Evolutionary conservation across 2,113 vertebrate genomes (phyloP), one percentile per base, ranked within the genome.

Genomic region (Upupa epops): DNA sequence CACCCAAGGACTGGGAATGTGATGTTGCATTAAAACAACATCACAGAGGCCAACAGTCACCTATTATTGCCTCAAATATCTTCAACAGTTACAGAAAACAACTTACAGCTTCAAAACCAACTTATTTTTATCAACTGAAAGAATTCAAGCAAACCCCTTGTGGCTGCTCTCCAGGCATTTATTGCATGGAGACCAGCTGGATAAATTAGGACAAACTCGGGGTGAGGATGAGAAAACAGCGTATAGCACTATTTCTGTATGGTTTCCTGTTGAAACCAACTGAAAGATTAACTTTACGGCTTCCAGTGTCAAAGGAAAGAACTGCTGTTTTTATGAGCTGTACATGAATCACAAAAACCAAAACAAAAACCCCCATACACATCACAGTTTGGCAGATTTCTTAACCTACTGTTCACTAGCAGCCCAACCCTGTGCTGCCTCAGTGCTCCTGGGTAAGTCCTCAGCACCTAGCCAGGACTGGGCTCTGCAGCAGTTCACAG

Each of bases 91-190:
- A 83, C 24, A 92, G 71, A 89, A 93, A 91, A 91, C 69, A 86
- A 82, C 91, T 93, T 92, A 91, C 69, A 86, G 78, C 91, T 93
- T 93, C 87, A 91, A 92, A 88, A 60, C 21, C 71, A 73, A 72
- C 71, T 91, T 94, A 92, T 95, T 96, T 96, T 92, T 96, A 95
- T 92, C 68, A 85, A 77, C 52, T 56, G 63, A 82, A 93, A 80
- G 81, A 89, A 96, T 93, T 85, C 72, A 87, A 87, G 72, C 78
- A 93, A 93, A 45, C 63, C 68, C 61, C 3, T 69, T n/a, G 24
- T 93, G 88, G 88, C 86, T 75, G 70, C 71, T 91, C 18, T 73
- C 82, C 87, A 92, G 59, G 46, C 71, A 76, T 93, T 70, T 71
- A 58, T 54, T 55, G 55, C 84, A 65, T 29, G 5, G 46, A 93